Evolutionary conservation across 1,140 invertebrate genomes (phyloP), one percentile per base, ranked within the genome.

Genomic region (Arctopsyche grandis): DNA sequence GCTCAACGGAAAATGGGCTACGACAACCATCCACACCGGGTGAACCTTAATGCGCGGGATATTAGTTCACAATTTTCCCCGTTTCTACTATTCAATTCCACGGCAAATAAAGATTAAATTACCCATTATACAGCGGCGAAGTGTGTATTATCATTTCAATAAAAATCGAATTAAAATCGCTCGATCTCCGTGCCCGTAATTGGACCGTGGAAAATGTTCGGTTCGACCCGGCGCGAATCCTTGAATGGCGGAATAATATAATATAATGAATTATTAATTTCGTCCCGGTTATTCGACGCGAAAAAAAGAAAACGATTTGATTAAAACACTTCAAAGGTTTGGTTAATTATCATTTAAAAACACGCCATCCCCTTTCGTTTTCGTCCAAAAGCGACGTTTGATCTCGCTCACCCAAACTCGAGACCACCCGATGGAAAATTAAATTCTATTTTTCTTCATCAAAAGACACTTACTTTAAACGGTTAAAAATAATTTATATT

Each of bases 321-420:
- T 79, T 74, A 79, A 79, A 73, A 66, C 63, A 79, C 77, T 79
- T 79, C 77, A 79, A 79, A 79, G 77, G 44, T 43, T 66, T 46
- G 70, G 70, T 79, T 79, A 79, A 79, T 79, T 73, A 79, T 74
- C 52, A 69, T 69, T 79, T 78, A 58, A 79, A 52, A 48, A 73
- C 24, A 38, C 70, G 56, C 38, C 56, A 60, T 16, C 73, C 52
- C 26, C 73, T 66, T 66, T 66, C 63, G 52, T 12, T n/a, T 77
- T 56, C 46, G 73, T 43, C 26, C 16, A 75, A 63, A 66, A 58
- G 56, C 26, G 71, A 44, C 71, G n/a, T 63, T 69, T 66, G n/a
- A 26, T 38, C n/a, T 43, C 16, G 14, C 14, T 7, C 69, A 21
- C 66, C 56, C 22, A 22, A 1, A 58, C 56, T 9, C 56, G n/a